Conservation (phyloP, 2,888 invertebrate species). For the Microdon myrmicae region DNA sequence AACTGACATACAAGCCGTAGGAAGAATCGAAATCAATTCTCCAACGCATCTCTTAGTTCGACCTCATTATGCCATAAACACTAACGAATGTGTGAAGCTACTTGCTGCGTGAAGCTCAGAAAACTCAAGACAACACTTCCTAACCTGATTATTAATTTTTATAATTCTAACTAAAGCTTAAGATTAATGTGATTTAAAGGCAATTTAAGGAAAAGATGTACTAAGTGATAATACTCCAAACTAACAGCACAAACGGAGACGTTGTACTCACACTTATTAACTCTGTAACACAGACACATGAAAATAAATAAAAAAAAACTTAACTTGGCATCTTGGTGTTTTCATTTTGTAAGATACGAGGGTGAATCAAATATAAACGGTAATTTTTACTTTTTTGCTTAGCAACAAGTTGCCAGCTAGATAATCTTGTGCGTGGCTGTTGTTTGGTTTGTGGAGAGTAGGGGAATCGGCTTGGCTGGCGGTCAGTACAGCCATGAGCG, state of each 20-base stretch:
- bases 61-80: slow-evolving; percentile 24
- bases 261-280: slow-evolving; percentile 14
- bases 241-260: slow-evolving; percentile 9
- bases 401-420: too few species aligned
- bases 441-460: too few species aligned
- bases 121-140: slow-evolving; percentile 29
- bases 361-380: too few species aligned
- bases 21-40: slow-evolving; percentile 1
- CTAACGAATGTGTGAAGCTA: slow-evolving; percentile 2
- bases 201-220: slow-evolving; percentile 6
- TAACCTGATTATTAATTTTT: slow-evolving; percentile 23
- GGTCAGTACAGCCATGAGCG: too few species aligned
- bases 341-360: too few species aligned
- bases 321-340: too few species aligned
- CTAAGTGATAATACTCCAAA: slow-evolving; percentile 5
- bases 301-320: slow-evolving; percentile 16
- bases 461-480: too few species aligned
- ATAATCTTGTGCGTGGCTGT: too few species aligned
- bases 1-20: slow-evolving; percentile 3
- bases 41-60: slow-evolving; percentile 18
- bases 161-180: slow-evolving; percentile 20
- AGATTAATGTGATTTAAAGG: slow-evolving; percentile 38
- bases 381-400: too few species aligned
- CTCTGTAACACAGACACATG: slow-evolving; percentile 19
- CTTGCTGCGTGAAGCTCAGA: slow-evolving; percentile 38